A percentile compares a stretch with the other conserved stretches of the same genome.
These are phyloP conservation scores for Phrixothrix hirtus DNA, from an alignment of 2,888 invertebrate species.

Conservation along the genomic window DNA sequence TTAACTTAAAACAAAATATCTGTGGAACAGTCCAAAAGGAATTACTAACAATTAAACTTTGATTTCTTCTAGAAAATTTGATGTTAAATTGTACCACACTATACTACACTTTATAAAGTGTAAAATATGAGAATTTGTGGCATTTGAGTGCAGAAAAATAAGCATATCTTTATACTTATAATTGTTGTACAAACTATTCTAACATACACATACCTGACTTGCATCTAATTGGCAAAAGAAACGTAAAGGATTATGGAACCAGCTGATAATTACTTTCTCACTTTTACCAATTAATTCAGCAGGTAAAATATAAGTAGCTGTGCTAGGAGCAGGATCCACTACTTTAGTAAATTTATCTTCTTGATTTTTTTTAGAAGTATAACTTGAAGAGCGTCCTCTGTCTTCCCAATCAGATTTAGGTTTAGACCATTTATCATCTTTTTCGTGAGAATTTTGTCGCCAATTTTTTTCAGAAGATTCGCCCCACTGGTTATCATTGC, in stretches of 20 bases:
- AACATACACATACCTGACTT: slow-evolving; percentile 43
- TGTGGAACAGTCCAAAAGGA: no score
- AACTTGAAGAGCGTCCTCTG: no score
- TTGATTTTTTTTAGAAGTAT: background rate
- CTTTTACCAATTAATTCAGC: slow-evolving; percentile 57
- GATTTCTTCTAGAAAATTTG: no score
- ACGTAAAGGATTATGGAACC: slow-evolving; percentile 75
- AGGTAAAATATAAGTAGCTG: slow-evolving; percentile 37
- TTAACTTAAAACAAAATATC: no score
- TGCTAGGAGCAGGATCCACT: slow-evolving; percentile 41
- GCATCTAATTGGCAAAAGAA: slow-evolving; percentile 61
- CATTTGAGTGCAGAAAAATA: no score
- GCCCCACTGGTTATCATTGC: no score
- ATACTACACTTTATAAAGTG: no score
- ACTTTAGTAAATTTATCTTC: slow-evolving; percentile 4
- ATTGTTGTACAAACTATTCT: no score
- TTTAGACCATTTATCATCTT: background rate
- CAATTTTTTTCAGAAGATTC: slow-evolving; percentile 49
- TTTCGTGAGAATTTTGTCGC: slow-evolving; percentile 10
- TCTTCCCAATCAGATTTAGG: background rate
- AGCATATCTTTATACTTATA: no score
- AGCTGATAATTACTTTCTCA: slow-evolving; percentile 67
- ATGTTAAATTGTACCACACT: no score
- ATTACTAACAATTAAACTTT: no score
- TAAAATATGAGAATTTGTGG: no score